phyloP scores from a whole-genome alignment of 37 sponge, comb jelly and placozoan species.

The Mnemiopsis leidyi region DNA sequence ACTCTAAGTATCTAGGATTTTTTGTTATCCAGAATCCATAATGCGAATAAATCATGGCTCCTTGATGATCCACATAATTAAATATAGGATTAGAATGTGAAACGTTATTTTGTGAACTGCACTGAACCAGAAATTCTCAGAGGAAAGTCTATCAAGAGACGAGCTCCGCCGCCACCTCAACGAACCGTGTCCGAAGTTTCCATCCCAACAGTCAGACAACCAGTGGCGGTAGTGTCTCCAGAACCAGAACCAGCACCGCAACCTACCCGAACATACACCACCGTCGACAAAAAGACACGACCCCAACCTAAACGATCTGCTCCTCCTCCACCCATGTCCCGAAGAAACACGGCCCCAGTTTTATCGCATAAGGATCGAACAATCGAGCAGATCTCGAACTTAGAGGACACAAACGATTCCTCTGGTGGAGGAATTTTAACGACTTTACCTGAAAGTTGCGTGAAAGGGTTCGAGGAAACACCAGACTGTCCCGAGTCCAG shows the following conservation, averaged over 20 bases:
- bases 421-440: neutral
- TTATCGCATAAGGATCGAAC: neutral
- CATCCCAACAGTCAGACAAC: neutral
- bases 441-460: neutral
- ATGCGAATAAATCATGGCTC: too few species aligned
- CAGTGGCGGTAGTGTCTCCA: neutral
- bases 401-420: neutral
- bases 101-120: too few species aligned
- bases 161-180: neutral
- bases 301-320: neutral
- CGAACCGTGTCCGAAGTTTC: neutral
- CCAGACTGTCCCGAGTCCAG: neutral
- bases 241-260: neutral
- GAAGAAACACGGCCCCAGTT: slow-evolving; percentile 24
- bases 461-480: neutral
- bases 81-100: too few species aligned
- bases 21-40: too few species aligned
- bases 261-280: neutral
- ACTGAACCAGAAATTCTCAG: too few species aligned
- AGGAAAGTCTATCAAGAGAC: neutral
- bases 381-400: neutral
- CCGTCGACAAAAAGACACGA: neutral
- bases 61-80: too few species aligned
- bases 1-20: too few species aligned
- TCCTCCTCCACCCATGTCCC: neutral